phyloP scores from a whole-genome alignment of 23 tunicate species.

The Aplidium turbinatum region DNA sequence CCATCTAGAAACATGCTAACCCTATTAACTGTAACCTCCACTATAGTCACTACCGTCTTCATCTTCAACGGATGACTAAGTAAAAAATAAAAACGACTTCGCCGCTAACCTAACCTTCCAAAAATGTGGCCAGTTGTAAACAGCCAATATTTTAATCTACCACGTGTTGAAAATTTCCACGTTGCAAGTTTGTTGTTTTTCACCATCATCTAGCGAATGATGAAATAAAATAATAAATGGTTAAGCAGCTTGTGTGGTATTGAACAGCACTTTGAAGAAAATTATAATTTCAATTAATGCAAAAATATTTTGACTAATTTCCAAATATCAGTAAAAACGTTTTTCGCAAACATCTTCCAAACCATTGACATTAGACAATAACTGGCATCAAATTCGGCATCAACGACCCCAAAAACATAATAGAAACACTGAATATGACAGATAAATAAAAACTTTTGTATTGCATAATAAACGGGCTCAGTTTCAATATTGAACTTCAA shows the following conservation, averaged over 20 bases:
- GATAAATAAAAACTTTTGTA: neutral
- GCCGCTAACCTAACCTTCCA: neutral
- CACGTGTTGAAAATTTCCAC: slow-evolving; percentile 1
- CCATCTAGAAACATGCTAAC: too few relatives aligned
- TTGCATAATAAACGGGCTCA: too few relatives aligned
- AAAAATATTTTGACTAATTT: too few relatives aligned
- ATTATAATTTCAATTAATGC: too few relatives aligned
- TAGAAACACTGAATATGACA: neutral
- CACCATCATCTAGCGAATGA: slow-evolving; percentile 3
- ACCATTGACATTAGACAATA: too few relatives aligned
- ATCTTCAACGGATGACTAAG: neutral
- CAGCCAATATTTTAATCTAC: neutral
- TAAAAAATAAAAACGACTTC: neutral
- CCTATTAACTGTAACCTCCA: too few relatives aligned
- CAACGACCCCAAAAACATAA: neutral
- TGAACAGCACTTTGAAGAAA: neutral
- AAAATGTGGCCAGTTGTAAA: too few relatives aligned
- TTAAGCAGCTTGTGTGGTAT: neutral
- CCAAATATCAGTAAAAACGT: too few relatives aligned
- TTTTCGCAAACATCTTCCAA: too few relatives aligned
- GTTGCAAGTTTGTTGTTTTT: neutral
- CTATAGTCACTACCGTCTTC: neutral
- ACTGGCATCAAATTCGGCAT: too few relatives aligned
- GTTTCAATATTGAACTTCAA: too few relatives aligned
- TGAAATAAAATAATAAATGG: neutral